Base-by-base conservation (phyloP, 53 echinoderm and acorn worm species). In the Zoroaster sp. region DNA sequence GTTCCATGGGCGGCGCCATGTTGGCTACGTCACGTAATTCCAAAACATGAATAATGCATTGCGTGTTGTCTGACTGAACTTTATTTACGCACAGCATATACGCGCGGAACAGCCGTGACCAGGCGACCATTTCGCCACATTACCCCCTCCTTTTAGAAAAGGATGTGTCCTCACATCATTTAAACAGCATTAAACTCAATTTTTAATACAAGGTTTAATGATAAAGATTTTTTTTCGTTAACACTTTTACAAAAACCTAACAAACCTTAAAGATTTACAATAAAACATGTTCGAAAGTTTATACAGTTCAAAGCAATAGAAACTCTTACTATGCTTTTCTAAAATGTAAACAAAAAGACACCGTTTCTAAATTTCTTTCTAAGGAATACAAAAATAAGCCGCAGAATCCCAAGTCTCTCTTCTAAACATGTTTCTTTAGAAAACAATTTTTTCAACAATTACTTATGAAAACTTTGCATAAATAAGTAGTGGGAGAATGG, bases 131-230 rank as follows among this genome's bases (percentile, higher is more conserved):
- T 44, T 36, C 45, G 67, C 41, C 38, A 82, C 82, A 82, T 82
- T 32, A 82, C 44, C 82, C 80, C 82, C 82, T 13, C 51, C 82
- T 82, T 68, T 68, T 66, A 68, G 9, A 68, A 46, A 43, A 42
- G 30, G 34, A 82, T 82, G 82, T 79, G 79, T 82, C 82, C 68
- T 82, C 68, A 44, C 82, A 82, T 82, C 67, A 70, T 70, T 70
- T 33, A 7, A 70, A 31, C 30, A 15, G 14, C 66, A 66, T 68
- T 66, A 18, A 31, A 38, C 18, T 31, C 36, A 80, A 7, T 20
- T 73, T 20, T 42, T 14, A 73, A 20, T 40, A 21, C 43, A 21
- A 15, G 31, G 15, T 63, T 63, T 63, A 49, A 77, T 12, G 15
- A 18, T 28, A 5, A 33, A 49, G 1, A 32, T 52, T 15, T 52